Evolutionary conservation across 2,113 vertebrate genomes (phyloP), one percentile per base, ranked within the genome.

Genomic region (Triplophysa siluroides): DNA sequence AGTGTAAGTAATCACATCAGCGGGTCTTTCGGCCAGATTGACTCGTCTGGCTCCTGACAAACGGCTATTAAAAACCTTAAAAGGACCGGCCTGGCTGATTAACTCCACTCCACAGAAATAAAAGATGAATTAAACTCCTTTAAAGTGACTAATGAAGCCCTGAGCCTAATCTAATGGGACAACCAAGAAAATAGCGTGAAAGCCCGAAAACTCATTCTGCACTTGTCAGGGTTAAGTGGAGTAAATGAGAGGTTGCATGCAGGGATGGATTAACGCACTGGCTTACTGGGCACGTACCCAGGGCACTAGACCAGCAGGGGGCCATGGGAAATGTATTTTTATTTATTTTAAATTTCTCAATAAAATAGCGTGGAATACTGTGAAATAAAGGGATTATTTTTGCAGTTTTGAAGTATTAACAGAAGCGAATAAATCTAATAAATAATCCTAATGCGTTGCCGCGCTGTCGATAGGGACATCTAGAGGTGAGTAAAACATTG

Each of bases 141-240:
- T 87, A 83, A 83, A 86, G 90, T 87, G 87, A 89, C 89, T 88
- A 89, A 92, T 91, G 88, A 90, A 89, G 85, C 72, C 64, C 79
- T 85, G 83, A 85, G 80, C 88, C 84, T 83, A 81, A 84, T 78
- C 81, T 88, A 90, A 92, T 85, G 85, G 89, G 83, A 85, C 83
- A 84, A 84, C 83, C 86, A 81, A 85, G 69, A 24, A 69, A 41
- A 76, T 74, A 66, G 33, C 56, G 21, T 9, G 24, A 72, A 33
- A 41, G n/a, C 13, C 26, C 10, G 18, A 79, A 26, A 43, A 54
- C 14, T 76, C 10, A 58, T 60, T 78, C 21, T 24, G 24, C 47
- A 80, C 65, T 66, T 75, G 62, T 81, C 62, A 83, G 26, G 29
- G 38, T 23, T 33, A 10, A 68, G 41, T 13, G 26, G 23, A 23